A percentile compares a stretch with the other conserved stretches of the same genome.
Conservation (phyloP, 2,888 invertebrate genomes). For the Agonopterix arenella region DNA sequence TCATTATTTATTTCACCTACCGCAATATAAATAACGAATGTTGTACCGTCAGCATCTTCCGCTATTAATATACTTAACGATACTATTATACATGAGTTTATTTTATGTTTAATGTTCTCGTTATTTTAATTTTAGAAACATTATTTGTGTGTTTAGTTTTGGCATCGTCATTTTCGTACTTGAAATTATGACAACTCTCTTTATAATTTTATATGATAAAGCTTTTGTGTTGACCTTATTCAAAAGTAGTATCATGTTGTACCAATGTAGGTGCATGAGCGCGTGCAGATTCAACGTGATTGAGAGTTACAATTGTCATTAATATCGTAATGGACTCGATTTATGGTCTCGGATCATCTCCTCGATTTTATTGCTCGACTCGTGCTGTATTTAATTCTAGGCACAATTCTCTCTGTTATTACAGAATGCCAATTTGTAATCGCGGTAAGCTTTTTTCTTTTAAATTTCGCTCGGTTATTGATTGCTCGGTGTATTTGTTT, state of each 20-base stretch:
- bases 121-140: too few relatives aligned
- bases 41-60: conserved; percentile 7
- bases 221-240: conserved; percentile 30
- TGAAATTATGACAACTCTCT: too few relatives aligned
- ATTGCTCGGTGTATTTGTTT: conserved; percentile 16
- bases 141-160: too few relatives aligned
- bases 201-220: too few relatives aligned
- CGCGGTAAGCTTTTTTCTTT: conserved; percentile 22
- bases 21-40: conserved; percentile 6
- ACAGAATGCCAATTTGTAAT: conserved; percentile 38
- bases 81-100: too few relatives aligned
- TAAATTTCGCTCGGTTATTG: conserved; percentile 11
- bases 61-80: too few relatives aligned
- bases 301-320: conserved; percentile 66
- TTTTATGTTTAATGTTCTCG: too few relatives aligned
- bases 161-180: too few relatives aligned
- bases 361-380: conserved; percentile 44
- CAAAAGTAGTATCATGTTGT: conserved; percentile 17
- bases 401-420: conserved; percentile 36
- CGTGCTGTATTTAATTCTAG: conserved; percentile 41
- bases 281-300: conserved; percentile 50
- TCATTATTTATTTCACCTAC: conserved; percentile 20
- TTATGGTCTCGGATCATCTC: conserved; percentile 55
- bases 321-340: conserved; percentile 61
- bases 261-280: conserved; percentile 31